A percentile compares a stretch with the other conserved stretches of the same genome.
phyloP scores from a whole-genome alignment of 2,888 invertebrate genomes.

The Phoenoteleia sp. region DNA sequence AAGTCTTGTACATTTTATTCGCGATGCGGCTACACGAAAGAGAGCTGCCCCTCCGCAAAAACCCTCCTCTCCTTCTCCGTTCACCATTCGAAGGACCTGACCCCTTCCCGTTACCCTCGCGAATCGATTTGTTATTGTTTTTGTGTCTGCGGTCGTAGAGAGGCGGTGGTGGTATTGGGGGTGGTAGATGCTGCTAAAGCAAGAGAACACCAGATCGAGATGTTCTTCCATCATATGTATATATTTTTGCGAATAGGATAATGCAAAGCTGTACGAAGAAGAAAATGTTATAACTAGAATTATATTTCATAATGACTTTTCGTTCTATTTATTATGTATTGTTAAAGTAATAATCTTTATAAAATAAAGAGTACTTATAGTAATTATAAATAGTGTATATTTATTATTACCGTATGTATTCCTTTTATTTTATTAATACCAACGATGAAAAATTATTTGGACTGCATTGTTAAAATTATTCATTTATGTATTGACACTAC shows the following conservation, averaged over 20 bases:
- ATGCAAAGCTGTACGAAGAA: too few relatives aligned
- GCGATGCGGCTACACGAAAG: constrained; percentile 72
- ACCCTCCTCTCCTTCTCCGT: constrained; percentile 59
- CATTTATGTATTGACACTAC: too few relatives aligned
- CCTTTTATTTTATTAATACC: too few relatives aligned
- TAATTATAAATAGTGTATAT: too few relatives aligned
- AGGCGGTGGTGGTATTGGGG: constrained; percentile 75
- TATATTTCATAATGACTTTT: too few relatives aligned
- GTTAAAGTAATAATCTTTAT: too few relatives aligned
- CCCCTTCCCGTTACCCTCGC: constrained; percentile 83
- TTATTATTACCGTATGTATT: too few relatives aligned
- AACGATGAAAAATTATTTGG: too few relatives aligned
- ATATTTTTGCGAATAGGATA: constrained; percentile 35
- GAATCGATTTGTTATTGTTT: constrained; percentile 86
- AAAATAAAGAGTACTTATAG: too few relatives aligned
- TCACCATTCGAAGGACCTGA: constrained; percentile 78
- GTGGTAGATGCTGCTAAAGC: constrained; percentile 73
- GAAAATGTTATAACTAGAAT: too few relatives aligned
- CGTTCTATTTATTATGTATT: too few relatives aligned
- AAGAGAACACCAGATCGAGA: constrained; percentile 39
- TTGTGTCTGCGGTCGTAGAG: constrained; percentile 85
- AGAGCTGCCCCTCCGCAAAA: constrained; percentile 69
- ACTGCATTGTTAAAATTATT: too few relatives aligned
- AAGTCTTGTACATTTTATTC: constrained; percentile 81
- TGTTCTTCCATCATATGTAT: constrained; percentile 42